Evolutionary conservation across 2,797 vertebrate species (phyloP), one percentile per base, ranked within the genome.

Genomic region (Lagothrix lagotricha): DNA sequence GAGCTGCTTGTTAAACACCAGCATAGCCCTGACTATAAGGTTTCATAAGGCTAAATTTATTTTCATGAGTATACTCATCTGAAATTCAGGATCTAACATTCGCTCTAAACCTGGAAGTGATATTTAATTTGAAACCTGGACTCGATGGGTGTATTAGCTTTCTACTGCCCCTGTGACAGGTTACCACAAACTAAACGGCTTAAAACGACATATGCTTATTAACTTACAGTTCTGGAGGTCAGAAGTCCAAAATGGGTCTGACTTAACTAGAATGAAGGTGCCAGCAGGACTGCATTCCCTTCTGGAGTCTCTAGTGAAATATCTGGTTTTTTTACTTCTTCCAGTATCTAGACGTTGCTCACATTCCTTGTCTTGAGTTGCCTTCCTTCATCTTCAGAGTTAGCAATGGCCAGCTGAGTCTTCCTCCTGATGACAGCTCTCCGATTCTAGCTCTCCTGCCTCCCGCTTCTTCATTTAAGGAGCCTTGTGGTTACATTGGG

Each of bases 351-450:
- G 70, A 14, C 2, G 14, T 20, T 54, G 33, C 17, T n/a, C 14
- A 33, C 54, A 12, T 41, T 39, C 20, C 54, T 76, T 17, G 19
- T 70, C 41, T 26, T 26, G 10, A 70, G 39, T 15, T 33, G 1
- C 28, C 33, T 41, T 44, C 22, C 36, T 79, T 81, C n/a, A 17
- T 7, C 57, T 30, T 58, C 26, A 81, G 52, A 54, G 41, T 46
- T n/a, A 41, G 28, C 52, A 26, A 17, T 0, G 1, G 12, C 17
- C 26, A 33, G 20, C 4, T 0, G 14, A 57, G 26, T 14, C 46
- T 46, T 50, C 9, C 24, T 58, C 3, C 3, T 15, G 8, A 39
- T 2, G 14, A n/a, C 8, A 4, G 17, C 11, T 50, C 44, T 41
- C 46, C 22, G 52, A 22, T 28, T 11, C 72, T 61, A 13, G 44